Base-by-base conservation (phyloP, 2,888 invertebrate genomes). In the Tanypteryx hageni region DNA sequence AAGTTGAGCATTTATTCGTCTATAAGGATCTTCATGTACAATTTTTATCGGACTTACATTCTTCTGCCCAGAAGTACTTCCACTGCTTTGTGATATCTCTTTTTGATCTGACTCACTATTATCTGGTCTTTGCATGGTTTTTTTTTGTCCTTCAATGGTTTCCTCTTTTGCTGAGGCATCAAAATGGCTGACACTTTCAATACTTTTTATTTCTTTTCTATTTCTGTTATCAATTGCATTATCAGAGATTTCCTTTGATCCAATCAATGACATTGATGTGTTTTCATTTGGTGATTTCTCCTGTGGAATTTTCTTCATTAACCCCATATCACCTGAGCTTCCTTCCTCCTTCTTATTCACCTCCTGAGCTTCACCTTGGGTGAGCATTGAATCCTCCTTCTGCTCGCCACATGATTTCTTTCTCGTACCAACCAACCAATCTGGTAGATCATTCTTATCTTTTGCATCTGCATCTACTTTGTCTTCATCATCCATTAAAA, bases 401-500 rank as follows among this genome's bases (percentile, higher is more conserved):
- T 83, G 44, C 0, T n/a, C 89, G 0, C 11, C 11, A 8, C n/a
- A 18, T 64, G 44, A 59, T 16, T 18, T 68, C n/a, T 64, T 68
- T 44, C 31, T 68, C 0, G 64, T 9, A 10, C 89, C 68, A 9
- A 44, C 64, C 13, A 89, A 89, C 89, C 89, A 89, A 44, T 89
- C 89, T 68, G 89, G 89, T 3, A 89, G n/a, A 16, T 11, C 9
- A 64, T 3, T 76, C 18, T 89, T 68, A 2, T 44, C 68, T 64
- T 64, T 89, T 64, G 7, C 11, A 64, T 44, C 27, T 5, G 64
- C n/a, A 8, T 64, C 68, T 10, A 61, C 0, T 61, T 68, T 68
- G 18, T 61, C 27, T 64, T 31, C 27, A 9, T 89, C 89, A 56
- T 64, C 64, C 31, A 89, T 31, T 18, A 64, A 89, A 64, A 89